Evolutionary conservation across 2,888 invertebrate genomes (phyloP).

Genomic region (Phyllotreta striolata): DNA sequence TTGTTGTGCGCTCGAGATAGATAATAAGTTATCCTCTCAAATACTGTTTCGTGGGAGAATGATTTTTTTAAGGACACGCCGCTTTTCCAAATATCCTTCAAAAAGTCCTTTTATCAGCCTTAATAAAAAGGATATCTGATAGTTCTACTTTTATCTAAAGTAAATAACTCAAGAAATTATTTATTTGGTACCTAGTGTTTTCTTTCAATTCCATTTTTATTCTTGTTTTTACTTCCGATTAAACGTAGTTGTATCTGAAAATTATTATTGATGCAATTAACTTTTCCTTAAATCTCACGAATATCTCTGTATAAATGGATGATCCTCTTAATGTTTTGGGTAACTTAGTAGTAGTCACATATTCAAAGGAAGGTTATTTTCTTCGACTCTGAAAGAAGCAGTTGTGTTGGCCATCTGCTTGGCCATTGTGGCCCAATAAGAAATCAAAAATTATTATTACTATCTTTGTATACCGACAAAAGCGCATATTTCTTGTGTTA

Average conservation of each 20-base stretch:
- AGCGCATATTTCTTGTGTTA: too few relatives aligned
- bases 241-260: too few relatives aligned
- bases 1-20: slow-evolving; percentile 39
- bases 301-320: background rate
- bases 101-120: background rate
- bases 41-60: slow-evolving; percentile 44
- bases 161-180: too few relatives aligned
- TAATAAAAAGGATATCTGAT: too few relatives aligned
- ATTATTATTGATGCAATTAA: too few relatives aligned
- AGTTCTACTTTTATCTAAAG: too few relatives aligned
- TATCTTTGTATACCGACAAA: too few relatives aligned
- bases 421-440: slow-evolving; percentile 13
- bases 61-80: slow-evolving; percentile 34
- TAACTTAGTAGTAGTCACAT: slow-evolving; percentile 14
- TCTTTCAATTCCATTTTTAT: too few relatives aligned
- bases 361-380: slow-evolving; percentile 1
- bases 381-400: slow-evolving; percentile 11
- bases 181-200: too few relatives aligned
- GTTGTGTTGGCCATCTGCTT: slow-evolving; percentile 13
- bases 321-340: slow-evolving; percentile 7
- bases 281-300: too few relatives aligned
- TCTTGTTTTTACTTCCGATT: too few relatives aligned
- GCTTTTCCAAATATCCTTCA: background rate
- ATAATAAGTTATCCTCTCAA: slow-evolving; percentile 42
- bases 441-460: slow-evolving; percentile 1